phyloP scores from a whole-genome alignment of 2,797 vertebrate species.

The Taeniopygia guttata region DNA sequence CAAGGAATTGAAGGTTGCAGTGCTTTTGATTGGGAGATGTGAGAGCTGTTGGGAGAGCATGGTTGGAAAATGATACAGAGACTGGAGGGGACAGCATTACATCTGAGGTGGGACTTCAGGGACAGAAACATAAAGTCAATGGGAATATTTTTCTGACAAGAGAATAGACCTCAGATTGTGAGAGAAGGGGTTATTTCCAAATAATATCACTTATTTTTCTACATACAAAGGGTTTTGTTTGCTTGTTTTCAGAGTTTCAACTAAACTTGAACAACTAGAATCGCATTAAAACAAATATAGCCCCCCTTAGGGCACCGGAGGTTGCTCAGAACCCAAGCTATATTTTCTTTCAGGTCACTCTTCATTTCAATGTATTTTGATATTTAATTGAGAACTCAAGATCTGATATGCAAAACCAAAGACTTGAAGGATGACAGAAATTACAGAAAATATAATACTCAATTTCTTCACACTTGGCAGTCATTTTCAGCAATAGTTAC shows the following conservation, averaged over 20 bases:
- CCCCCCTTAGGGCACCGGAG: neutral
- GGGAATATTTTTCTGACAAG: neutral
- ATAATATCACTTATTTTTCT: neutral
- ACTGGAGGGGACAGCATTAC: neutral
- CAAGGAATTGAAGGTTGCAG: neutral
- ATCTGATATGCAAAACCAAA: neutral
- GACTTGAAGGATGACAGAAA: constrained; percentile 15
- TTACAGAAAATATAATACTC: constrained; percentile 14
- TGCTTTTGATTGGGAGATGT: neutral
- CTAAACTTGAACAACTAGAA: neutral
- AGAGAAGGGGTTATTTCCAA: neutral
- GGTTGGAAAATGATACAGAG: neutral
- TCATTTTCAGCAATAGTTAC: neutral
- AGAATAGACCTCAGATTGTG: neutral
- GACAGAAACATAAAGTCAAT: neutral
- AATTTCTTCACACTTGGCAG: neutral
- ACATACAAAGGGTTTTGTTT: neutral
- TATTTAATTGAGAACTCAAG: neutral
- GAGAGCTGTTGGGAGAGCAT: neutral
- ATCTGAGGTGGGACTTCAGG: neutral
- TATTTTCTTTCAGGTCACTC: neutral
- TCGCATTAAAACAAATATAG: neutral
- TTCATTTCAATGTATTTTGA: neutral
- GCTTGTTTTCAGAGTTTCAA: neutral
- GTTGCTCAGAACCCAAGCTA: neutral